Conservation (phyloP, 2,113 vertebrate genomes). For the Cyprinodon brontotheroides region DNA sequence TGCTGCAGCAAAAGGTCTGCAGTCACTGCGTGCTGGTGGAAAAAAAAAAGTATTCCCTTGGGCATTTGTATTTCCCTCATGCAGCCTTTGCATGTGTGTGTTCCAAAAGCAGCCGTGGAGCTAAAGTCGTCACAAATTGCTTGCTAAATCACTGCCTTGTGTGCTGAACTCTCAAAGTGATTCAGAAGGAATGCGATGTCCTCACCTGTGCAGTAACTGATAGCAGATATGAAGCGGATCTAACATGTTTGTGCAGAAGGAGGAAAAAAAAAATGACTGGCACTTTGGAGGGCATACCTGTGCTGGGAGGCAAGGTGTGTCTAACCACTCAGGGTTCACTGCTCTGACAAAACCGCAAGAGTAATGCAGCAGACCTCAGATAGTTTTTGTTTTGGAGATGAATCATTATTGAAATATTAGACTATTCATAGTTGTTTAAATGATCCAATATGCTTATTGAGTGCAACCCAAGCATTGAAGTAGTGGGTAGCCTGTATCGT, state of each 20-base stretch:
- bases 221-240: constrained; percentile 43
- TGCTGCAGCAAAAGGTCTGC: constrained; percentile 37
- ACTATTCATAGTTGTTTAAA: constrained; percentile 58
- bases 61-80: constrained; percentile 45
- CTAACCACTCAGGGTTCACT: constrained; percentile 44
- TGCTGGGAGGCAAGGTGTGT: constrained; percentile 50
- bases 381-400: constrained; percentile 33
- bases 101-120: constrained; percentile 41
- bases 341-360: constrained; percentile 43
- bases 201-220: constrained; percentile 62
- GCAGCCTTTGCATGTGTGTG: constrained; percentile 46
- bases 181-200: constrained; percentile 61
- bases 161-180: constrained; percentile 53
- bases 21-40: constrained; percentile 24
- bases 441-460: constrained; percentile 62
- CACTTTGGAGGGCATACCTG: constrained; percentile 44
- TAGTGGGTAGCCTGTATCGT: constrained; percentile 42
- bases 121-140: constrained; percentile 47
- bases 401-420: constrained; percentile 57
- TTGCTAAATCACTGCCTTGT: constrained; percentile 53
- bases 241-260: constrained; percentile 52
- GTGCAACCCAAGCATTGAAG: constrained; percentile 40
- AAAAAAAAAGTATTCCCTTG: constrained; percentile 47
- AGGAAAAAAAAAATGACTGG: constrained; percentile 17
- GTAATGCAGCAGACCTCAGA: constrained; percentile 47